Evolutionary conservation across 2,113 vertebrate genomes (phyloP).

Genomic region (Taxidea taxus): DNA sequence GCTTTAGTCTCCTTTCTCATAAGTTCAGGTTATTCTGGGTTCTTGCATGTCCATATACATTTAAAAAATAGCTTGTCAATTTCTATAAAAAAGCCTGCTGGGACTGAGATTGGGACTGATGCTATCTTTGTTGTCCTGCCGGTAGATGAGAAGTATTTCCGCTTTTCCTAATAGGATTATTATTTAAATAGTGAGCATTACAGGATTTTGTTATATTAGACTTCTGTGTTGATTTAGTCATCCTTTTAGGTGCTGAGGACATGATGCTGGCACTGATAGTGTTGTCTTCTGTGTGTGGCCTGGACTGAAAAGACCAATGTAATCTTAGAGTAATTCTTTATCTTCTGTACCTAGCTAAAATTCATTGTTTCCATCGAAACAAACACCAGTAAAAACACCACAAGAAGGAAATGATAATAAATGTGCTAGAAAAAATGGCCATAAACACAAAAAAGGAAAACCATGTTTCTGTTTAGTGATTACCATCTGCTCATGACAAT

Average conservation of each 20-base stretch:
- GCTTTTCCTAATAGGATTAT: background rate
- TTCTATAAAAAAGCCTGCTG: background rate
- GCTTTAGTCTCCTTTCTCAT: background rate
- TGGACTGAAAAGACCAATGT: background rate
- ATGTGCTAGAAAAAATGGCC: background rate
- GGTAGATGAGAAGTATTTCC: background rate
- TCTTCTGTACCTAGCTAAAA: background rate
- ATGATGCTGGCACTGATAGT: background rate
- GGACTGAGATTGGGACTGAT: background rate
- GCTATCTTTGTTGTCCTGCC: background rate
- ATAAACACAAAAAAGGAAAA: background rate
- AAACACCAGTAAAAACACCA: background rate
- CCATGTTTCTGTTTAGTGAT: background rate
- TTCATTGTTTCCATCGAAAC: background rate
- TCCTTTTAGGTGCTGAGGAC: background rate
- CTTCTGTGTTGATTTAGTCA: background rate
- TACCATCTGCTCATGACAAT: background rate
- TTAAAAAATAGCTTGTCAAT: conserved; percentile 14
- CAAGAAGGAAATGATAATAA: background rate
- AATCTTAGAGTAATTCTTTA: background rate
- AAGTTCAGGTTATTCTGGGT: background rate
- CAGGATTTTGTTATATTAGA: background rate
- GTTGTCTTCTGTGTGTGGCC: background rate
- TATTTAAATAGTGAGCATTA: background rate
- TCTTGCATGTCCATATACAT: background rate